A percentile compares a stretch with the other conserved stretches of the same genome.
Evolutionary conservation across 2,888 invertebrate genomes (phyloP).

Genomic region (Carabus problematicus): DNA sequence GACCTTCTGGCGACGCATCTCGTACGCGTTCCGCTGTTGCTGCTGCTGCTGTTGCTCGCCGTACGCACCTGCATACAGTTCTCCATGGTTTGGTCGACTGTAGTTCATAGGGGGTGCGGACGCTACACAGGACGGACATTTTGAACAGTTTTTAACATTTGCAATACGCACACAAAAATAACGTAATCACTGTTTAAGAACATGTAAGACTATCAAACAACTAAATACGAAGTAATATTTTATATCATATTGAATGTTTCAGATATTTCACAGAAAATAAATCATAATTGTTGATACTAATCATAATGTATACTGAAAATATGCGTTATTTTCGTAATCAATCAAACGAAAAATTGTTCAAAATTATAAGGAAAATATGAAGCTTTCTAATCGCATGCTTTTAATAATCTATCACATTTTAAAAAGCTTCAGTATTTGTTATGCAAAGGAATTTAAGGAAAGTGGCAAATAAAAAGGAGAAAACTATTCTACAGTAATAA

Average conservation of each 20-base stretch:
- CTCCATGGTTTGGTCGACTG: constrained; percentile 61
- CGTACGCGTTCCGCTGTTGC: constrained; percentile 75
- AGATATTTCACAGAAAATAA: no score
- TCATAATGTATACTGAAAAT: no score
- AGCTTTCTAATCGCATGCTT: constrained; percentile 15
- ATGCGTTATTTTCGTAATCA: background rate
- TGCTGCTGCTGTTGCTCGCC: constrained; percentile 69
- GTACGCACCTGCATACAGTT: constrained; percentile 78
- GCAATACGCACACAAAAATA: background rate
- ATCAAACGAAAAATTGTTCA: constrained; percentile 36
- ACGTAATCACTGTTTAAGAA: background rate
- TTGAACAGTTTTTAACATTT: constrained; percentile 38
- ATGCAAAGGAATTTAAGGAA: no score
- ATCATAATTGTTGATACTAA: no score
- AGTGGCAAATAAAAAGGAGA: no score
- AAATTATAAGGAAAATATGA: constrained; percentile 31
- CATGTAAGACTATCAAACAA: no score
- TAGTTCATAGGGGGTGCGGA: constrained; percentile 57
- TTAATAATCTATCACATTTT: no score
- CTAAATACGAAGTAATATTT: no score
- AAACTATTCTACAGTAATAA: no score
- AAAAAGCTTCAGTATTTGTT: no score
- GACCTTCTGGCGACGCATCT: constrained; percentile 67
- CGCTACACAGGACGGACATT: constrained; percentile 51
- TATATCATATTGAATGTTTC: no score